phyloP scores from a whole-genome alignment of 2,797 vertebrate genomes.

The Chaetophractus vellerosus region DNA sequence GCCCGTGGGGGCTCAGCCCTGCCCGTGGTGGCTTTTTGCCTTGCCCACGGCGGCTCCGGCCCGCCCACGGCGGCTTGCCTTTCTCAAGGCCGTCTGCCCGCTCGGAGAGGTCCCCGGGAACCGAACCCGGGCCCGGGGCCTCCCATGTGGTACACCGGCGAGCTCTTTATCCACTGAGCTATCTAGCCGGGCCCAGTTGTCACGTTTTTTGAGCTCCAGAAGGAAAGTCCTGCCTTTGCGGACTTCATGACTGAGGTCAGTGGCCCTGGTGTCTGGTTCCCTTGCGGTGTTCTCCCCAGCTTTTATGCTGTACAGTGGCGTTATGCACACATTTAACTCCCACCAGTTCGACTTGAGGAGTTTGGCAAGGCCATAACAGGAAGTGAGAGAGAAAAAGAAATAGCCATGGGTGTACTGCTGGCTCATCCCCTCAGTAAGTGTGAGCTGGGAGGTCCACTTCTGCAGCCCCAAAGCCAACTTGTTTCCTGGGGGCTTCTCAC shows the following conservation, averaged over 20 bases:
- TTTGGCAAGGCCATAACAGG: background rate
- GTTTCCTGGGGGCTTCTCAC: background rate
- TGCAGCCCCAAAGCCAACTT: background rate
- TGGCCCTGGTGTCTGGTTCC: background rate
- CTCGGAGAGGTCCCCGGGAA: too few relatives aligned
- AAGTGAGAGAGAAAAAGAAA: background rate
- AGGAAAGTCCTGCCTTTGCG: background rate
- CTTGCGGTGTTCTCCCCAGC: background rate
- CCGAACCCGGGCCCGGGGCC: too few relatives aligned
- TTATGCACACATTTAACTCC: background rate
- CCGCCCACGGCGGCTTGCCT: too few relatives aligned
- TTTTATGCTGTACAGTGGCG: background rate
- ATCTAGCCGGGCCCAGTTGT: background rate
- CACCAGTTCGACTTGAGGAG: background rate
- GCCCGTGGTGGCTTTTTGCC: too few relatives aligned
- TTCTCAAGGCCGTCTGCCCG: too few relatives aligned
- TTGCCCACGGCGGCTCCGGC: too few relatives aligned
- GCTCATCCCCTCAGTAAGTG: background rate
- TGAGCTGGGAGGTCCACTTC: background rate
- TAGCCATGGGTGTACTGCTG: fast-evolving
- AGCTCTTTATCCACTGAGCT: too few relatives aligned
- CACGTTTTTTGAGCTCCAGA: background rate
- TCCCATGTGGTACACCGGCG: too few relatives aligned
- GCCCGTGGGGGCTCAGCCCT: too few relatives aligned
- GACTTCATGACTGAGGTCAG: background rate